These are phyloP conservation scores for Brevipalpus yothersi DNA, from an alignment of 1,140 invertebrate genomes.

Conservation along the genomic window DNA sequence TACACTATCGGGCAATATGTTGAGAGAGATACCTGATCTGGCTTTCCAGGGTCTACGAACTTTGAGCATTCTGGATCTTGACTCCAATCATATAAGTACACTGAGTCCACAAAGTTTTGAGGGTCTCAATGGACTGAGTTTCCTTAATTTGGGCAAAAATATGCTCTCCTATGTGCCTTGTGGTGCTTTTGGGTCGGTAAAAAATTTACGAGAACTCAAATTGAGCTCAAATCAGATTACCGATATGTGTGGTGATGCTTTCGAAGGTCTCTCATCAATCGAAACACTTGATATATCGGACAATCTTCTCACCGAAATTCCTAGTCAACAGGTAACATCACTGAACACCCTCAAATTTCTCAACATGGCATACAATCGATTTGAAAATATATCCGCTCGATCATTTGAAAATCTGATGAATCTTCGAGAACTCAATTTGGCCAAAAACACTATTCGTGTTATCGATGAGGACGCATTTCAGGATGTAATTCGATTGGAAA, in stretches of 20 bases:
- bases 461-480: not conserved
- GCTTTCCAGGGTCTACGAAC: not conserved
- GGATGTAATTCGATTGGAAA: not conserved
- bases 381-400: not conserved
- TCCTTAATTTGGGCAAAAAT: not conserved
- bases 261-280: not conserved
- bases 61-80: not conserved
- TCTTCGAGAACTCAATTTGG: not conserved
- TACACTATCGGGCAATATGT: not conserved
- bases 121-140: not conserved
- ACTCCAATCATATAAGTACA: not conserved
- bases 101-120: not conserved
- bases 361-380: not conserved
- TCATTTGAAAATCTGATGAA: not conserved
- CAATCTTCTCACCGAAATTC: not conserved
- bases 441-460: not conserved
- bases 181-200: not conserved
- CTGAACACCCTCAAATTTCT: not conserved
- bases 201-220: not conserved
- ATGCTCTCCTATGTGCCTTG: not conserved
- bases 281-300: not conserved
- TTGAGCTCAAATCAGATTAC: not conserved
- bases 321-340: not conserved
- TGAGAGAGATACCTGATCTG: not conserved
- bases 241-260: not conserved